Base-by-base conservation (phyloP, 1,140 invertebrate genomes). In the Drosophila repletoides region DNA sequence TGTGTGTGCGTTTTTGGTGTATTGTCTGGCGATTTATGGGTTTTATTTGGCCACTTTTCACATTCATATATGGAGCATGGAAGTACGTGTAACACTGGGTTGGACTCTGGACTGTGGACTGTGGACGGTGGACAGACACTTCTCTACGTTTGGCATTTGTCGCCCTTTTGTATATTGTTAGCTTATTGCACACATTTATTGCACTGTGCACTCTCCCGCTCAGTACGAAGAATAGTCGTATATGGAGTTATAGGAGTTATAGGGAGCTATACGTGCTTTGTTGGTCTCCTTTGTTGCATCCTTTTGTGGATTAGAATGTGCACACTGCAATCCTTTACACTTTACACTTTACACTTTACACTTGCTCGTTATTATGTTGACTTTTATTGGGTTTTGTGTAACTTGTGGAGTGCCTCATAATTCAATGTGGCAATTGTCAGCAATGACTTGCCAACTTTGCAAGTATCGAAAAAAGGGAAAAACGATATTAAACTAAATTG, bases 21-120 rank as follows among this genome's bases (percentile, higher is more conserved):
- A 81, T 83, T 81, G 77, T 81, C 60, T 71, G 80, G 80, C 79
- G 74, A 83, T 83, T 83, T 83, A 84, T 83, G 79, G 79, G 72
- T 84, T 84, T 84, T 83, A 83, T 83, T 83, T 84, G 70, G 74
- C 79, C 70, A 83, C 79, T 83, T 77, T 81, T 77, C 73, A 77
- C 63, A 61, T 68, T 45, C 48, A 67, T 67, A 45, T 60, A 29
- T 55, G 15, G 3, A 29, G 15, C 6, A 15, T 60, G 28, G 14
- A 4, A n/a, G 36, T 43, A 34, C 43, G 55, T 66, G 36, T 22
- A 41, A 60, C 45, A 61, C n/a, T 60, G 38, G 29, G 26, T 21
- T 34, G 29, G 29, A 29, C 46, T 61, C 46, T 55, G n/a, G n/a
- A n/a, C n/a, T n/a, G n/a, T n/a, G n/a, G n/a, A n/a, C n/a, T n/a